Conservation (phyloP, 2,888 invertebrate species). For the Sclerodermus sp. region DNA sequence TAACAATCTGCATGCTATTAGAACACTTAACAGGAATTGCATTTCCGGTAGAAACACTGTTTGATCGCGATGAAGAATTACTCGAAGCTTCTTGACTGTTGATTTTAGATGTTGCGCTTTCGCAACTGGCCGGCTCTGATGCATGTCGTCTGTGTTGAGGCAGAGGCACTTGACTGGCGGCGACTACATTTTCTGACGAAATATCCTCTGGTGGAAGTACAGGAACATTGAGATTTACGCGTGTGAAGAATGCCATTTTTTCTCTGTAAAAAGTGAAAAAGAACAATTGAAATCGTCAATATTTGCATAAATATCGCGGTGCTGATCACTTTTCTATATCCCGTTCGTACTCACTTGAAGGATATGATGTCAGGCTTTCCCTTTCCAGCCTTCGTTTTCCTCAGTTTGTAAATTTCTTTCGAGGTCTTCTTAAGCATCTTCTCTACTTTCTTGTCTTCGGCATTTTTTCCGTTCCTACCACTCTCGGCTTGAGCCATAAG, state of each 20-base stretch:
- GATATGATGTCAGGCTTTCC: conserved; percentile 89
- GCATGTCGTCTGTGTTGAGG: conserved; percentile 43
- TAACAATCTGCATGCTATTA: conserved; percentile 10
- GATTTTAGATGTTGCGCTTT: conserved; percentile 15
- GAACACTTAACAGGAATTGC: conserved; percentile 8
- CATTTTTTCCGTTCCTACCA: conserved; percentile 60
- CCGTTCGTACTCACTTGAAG: conserved; percentile 85
- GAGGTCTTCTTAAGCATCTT: conserved; percentile 85
- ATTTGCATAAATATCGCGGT: neutral
- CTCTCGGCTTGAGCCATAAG: conserved; percentile 66
- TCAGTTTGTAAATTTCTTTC: conserved; percentile 86
- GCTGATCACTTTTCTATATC: no score
- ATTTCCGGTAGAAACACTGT: conserved; percentile 21
- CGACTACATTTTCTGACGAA: conserved; percentile 20
- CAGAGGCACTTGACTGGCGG: neutral
- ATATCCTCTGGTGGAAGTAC: conserved; percentile 71
- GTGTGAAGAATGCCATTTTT: conserved; percentile 95
- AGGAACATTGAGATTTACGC: conserved; percentile 75
- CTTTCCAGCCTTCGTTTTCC: conserved; percentile 84
- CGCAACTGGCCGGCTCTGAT: conserved; percentile 41
- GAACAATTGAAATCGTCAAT: neutral
- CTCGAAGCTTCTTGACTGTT: conserved; percentile 22
- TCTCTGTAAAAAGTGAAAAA: conserved; percentile 67
- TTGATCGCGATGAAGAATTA: conserved; percentile 19
- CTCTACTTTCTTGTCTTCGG: conserved; percentile 72